phyloP scores from a whole-genome alignment of 2,888 invertebrate genomes.

The Cryptosula pallasiana region DNA sequence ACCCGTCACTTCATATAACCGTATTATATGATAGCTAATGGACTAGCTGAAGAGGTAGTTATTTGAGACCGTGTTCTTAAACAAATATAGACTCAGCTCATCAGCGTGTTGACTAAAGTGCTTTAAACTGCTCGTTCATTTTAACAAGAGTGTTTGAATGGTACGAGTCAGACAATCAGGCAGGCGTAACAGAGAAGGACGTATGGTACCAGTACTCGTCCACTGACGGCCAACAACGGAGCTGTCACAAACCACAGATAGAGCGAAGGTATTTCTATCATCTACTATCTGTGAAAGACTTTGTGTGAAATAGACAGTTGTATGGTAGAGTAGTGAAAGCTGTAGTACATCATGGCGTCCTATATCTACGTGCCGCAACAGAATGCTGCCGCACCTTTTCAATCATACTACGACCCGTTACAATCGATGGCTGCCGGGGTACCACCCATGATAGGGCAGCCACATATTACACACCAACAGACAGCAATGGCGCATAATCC shows the following conservation, averaged over 20 bases:
- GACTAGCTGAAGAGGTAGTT: background rate
- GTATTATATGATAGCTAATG: background rate
- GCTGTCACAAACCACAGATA: background rate
- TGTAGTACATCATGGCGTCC: background rate
- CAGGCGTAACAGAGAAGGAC: background rate
- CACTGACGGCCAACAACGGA: background rate
- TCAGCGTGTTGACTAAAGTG: slow-evolving; percentile 21
- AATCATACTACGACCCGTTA: background rate
- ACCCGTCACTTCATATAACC: too few species aligned
- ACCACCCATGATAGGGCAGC: background rate
- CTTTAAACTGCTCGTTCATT: slow-evolving; percentile 1
- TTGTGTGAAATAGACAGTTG: background rate
- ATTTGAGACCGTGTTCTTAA: background rate
- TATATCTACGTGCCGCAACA: slow-evolving; percentile 22
- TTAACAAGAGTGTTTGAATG: background rate
- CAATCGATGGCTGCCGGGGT: slow-evolving; percentile 20
- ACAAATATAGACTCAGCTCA: slow-evolving; percentile 19
- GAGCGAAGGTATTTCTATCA: slow-evolving; percentile 9
- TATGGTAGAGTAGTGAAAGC: background rate
- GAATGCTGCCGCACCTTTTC: background rate
- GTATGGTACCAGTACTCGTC: background rate
- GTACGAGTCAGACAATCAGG: background rate
- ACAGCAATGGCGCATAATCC: slow-evolving; percentile 11
- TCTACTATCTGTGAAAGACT: background rate
- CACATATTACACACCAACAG: slow-evolving; percentile 8